Conservation (phyloP, 2,113 vertebrate species). For the Conger conger region DNA sequence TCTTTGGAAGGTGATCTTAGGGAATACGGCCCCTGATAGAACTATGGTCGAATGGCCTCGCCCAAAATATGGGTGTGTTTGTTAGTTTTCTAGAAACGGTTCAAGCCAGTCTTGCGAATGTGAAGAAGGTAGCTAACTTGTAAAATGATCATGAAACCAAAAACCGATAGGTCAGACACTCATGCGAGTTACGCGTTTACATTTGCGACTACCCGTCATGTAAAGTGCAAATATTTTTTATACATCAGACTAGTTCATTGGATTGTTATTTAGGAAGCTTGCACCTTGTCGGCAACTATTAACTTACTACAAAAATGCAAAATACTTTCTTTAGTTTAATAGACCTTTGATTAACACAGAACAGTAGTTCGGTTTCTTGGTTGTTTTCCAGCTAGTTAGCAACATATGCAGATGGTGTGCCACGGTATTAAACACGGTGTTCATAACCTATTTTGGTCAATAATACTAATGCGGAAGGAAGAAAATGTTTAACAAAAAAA, state of each 20-base stretch:
- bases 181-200: too few relatives aligned
- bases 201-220: too few relatives aligned
- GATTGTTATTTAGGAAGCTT: too few relatives aligned
- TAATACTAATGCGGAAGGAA: background rate
- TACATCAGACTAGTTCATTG: too few relatives aligned
- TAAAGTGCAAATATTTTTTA: too few relatives aligned
- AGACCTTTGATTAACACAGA: background rate
- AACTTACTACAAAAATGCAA: background rate
- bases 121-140: background rate
- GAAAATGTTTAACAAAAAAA: background rate
- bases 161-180: too few relatives aligned
- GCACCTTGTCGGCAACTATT: background rate
- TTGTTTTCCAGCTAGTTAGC: too few relatives aligned
- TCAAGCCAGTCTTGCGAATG: background rate
- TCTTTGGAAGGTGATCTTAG: background rate
- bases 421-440: too few relatives aligned
- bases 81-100: background rate
- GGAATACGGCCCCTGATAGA: background rate
- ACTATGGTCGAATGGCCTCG: background rate
- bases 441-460: too few relatives aligned
- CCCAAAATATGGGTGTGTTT: slow-evolving; percentile 2
- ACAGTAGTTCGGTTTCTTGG: background rate
- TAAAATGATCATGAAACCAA: background rate
- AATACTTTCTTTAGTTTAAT: background rate
- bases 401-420: too few relatives aligned